phyloP scores from a whole-genome alignment of 2,113 vertebrate genomes.

The Phrynocephalus versicolor region DNA sequence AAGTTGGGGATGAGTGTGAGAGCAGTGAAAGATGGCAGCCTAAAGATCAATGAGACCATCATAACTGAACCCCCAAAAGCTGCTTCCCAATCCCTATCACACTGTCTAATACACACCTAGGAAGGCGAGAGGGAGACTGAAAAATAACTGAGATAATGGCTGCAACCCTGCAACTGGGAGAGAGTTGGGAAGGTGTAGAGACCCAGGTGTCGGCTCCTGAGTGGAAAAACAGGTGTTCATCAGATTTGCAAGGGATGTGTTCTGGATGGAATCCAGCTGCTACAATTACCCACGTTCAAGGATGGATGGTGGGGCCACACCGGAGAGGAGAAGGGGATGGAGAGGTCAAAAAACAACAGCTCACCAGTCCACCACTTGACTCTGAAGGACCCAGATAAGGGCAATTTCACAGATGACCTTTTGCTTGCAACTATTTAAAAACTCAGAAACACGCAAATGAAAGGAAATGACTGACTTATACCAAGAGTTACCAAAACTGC shows the following conservation, averaged over 20 bases:
- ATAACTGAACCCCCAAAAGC: slow-evolving; percentile 36
- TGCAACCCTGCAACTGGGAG: background rate
- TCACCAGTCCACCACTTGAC: background rate
- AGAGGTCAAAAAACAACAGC: background rate
- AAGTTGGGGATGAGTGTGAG: slow-evolving; percentile 17
- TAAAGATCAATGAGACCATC: slow-evolving; percentile 28
- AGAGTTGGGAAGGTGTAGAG: rapidly evolving
- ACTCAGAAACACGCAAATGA: too few relatives aligned
- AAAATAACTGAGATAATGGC: background rate
- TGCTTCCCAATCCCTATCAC: slow-evolving; percentile 48
- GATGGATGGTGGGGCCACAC: background rate
- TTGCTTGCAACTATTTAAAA: background rate
- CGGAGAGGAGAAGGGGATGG: background rate
- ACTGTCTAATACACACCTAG: background rate
- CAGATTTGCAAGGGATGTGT: background rate
- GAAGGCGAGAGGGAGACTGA: background rate
- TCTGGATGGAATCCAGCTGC: background rate
- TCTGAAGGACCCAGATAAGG: background rate
- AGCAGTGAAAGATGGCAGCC: slow-evolving; percentile 10
- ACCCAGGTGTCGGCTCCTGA: background rate
- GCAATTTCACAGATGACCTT: too few relatives aligned
- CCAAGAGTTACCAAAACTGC: too few relatives aligned
- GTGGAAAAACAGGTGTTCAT: rapidly evolving
- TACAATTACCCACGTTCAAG: slow-evolving; percentile 1
- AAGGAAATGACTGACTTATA: too few relatives aligned